phyloP scores from a whole-genome alignment of 2,888 invertebrate species.

The Aspidapion aeneum region DNA sequence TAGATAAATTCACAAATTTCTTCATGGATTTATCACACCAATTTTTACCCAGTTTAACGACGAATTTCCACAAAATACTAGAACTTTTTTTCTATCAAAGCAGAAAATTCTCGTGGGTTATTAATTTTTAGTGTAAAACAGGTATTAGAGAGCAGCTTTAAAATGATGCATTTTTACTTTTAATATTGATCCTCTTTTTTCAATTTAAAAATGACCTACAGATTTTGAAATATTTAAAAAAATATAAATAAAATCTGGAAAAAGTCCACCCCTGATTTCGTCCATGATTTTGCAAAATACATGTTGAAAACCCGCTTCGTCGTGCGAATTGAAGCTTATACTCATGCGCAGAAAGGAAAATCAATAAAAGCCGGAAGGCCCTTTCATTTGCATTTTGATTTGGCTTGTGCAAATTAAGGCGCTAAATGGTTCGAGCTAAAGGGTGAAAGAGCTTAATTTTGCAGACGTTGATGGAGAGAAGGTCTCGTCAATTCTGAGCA shows the following conservation, averaged over 20 bases:
- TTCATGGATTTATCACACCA: too few relatives aligned
- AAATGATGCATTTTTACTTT: too few relatives aligned
- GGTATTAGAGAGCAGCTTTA: too few relatives aligned
- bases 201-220: too few relatives aligned
- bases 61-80: too few relatives aligned
- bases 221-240: too few relatives aligned
- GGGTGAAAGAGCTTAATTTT: slow-evolving; percentile 6
- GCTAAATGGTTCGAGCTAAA: slow-evolving; percentile 11
- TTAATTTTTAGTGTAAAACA: too few relatives aligned
- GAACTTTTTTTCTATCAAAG: too few relatives aligned
- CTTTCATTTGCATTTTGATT: slow-evolving; percentile 27
- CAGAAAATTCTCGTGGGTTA: too few relatives aligned
- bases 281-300: not conserved
- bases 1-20: too few relatives aligned
- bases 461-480: not conserved
- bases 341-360: slow-evolving; percentile 14
- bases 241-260: not conserved
- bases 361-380: slow-evolving; percentile 19
- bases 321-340: not conserved
- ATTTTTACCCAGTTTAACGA: too few relatives aligned
- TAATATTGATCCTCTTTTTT: too few relatives aligned
- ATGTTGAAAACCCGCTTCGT: not conserved
- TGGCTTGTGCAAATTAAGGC: slow-evolving; percentile 26
- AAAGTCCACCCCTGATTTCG: not conserved
- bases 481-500: not conserved